phyloP scores from a whole-genome alignment of 2,797 vertebrate genomes.

The Ceryle rudis region DNA sequence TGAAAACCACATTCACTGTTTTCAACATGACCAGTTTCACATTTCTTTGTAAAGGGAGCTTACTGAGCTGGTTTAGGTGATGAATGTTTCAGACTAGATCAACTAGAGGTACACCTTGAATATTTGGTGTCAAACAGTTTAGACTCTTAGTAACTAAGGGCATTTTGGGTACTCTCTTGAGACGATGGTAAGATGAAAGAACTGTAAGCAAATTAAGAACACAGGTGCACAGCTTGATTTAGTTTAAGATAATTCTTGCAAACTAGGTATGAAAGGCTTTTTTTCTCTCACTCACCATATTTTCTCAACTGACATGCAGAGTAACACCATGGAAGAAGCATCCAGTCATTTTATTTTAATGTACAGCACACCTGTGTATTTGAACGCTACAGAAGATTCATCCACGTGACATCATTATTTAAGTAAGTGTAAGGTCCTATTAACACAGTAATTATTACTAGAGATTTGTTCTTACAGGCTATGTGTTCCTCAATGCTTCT shows the following conservation, averaged over 20 bases:
- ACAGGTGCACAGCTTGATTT: neutral
- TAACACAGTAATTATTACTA: neutral
- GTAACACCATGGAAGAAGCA: neutral
- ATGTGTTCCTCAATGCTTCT: neutral
- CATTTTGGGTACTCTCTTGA: neutral
- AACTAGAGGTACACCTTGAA: neutral
- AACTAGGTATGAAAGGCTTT: neutral
- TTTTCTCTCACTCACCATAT: neutral
- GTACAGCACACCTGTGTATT: neutral
- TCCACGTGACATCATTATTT: neutral
- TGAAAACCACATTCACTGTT: neutral
- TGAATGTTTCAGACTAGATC: neutral
- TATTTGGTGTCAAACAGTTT: neutral
- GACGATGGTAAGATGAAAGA: neutral
- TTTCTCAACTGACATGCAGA: neutral
- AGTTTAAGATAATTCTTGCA: neutral
- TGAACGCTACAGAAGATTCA: neutral
- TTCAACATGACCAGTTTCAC: neutral
- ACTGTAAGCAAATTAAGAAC: neutral
- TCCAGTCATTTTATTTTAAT: neutral
- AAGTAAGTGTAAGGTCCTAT: neutral
- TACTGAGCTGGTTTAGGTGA: neutral
- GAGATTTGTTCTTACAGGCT: neutral
- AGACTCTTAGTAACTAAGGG: neutral
- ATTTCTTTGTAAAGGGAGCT: neutral